These are phyloP conservation scores for Anas flavirostris DNA, from an alignment of 2,797 vertebrate genomes.

Conservation along the genomic window DNA sequence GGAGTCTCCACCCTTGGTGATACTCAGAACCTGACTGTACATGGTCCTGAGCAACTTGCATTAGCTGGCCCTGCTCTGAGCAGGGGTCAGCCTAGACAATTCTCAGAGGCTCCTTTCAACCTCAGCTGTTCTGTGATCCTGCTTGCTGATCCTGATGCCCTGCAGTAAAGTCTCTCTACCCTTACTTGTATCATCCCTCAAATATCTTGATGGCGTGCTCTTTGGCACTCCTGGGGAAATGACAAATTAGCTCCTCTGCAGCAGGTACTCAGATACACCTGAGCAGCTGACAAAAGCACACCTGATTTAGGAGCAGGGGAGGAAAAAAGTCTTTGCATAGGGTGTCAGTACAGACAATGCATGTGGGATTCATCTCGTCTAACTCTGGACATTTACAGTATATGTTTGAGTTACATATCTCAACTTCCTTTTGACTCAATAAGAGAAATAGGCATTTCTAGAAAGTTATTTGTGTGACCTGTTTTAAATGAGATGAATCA, in stretches of 20 bases:
- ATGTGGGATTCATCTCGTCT: background rate
- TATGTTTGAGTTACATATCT: background rate
- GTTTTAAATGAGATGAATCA: conserved; percentile 25
- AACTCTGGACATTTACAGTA: background rate
- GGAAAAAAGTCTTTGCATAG: background rate
- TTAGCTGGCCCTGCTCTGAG: background rate
- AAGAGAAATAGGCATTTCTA: background rate
- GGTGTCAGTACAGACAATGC: background rate
- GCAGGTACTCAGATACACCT: background rate
- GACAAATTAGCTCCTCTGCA: background rate
- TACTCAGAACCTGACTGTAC: background rate
- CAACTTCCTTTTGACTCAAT: background rate
- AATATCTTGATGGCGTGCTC: background rate
- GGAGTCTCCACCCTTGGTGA: background rate
- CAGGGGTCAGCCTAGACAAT: background rate
- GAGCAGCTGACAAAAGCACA: background rate
- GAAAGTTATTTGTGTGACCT: background rate
- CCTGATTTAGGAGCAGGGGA: background rate
- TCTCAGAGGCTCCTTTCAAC: background rate
- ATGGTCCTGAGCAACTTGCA: background rate
- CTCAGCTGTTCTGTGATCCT: background rate
- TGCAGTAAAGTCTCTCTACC: background rate
- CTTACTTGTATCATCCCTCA: background rate
- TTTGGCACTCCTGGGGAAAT: background rate
- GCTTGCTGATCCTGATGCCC: background rate